A percentile compares a stretch with the other conserved stretches of the same genome.
phyloP scores from a whole-genome alignment of 1,140 invertebrate genomes.

The Ceratina calcarata region DNA sequence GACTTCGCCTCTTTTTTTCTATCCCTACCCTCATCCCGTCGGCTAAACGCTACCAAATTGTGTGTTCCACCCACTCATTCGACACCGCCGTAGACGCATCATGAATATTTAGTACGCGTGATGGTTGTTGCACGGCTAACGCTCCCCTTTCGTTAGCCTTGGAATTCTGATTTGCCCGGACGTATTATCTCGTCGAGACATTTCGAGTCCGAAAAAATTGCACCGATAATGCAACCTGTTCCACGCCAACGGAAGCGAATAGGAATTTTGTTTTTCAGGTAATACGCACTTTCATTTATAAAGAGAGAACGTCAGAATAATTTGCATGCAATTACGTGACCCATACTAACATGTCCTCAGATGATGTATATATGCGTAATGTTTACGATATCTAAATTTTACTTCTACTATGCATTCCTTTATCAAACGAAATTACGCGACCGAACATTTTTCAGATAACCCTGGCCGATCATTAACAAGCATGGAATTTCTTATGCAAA shows the following conservation, averaged over 20 bases:
- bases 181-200: too few species aligned
- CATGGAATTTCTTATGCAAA: background rate
- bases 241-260: too few species aligned
- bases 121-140: background rate
- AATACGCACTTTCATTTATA: background rate
- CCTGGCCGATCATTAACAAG: too few species aligned
- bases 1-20: conserved; percentile 14
- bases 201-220: too few species aligned
- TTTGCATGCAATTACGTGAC: background rate
- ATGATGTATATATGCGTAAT: too few species aligned
- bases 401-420: background rate
- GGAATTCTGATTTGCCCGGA: background rate
- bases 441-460: background rate
- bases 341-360: background rate
- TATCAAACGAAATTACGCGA: background rate
- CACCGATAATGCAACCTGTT: too few species aligned
- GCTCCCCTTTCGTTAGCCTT: conserved; percentile 9
- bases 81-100: background rate
- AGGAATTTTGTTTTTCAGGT: too few species aligned
- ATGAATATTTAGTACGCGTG: conserved; percentile 40
- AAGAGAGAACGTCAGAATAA: background rate
- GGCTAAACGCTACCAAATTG: background rate
- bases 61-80: conserved; percentile 15
- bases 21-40: conserved; percentile 8
- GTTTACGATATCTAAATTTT: too few species aligned